Conservation (phyloP, 2,113 vertebrate species). For the Callithrix jacchus region DNA sequence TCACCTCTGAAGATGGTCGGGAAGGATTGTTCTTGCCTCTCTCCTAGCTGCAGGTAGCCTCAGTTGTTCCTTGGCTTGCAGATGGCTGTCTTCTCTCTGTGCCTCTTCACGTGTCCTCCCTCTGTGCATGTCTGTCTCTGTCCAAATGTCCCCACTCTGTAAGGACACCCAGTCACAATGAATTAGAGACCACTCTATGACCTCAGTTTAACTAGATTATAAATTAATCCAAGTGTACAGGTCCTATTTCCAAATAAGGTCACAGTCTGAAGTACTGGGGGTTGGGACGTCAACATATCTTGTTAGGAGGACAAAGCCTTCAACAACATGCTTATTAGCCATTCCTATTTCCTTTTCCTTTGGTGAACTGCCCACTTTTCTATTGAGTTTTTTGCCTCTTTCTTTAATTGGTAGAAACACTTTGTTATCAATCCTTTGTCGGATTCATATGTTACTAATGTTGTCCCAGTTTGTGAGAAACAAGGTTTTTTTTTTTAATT, state of each 20-base stretch:
- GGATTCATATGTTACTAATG: background rate
- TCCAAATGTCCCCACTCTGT: background rate
- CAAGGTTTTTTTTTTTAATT: background rate
- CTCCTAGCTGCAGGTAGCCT: background rate
- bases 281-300: background rate
- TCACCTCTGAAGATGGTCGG: background rate
- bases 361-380: background rate
- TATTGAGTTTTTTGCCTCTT: background rate
- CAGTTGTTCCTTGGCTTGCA: background rate
- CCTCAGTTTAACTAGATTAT: background rate
- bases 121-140: background rate
- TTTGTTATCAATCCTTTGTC: background rate
- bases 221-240: background rate
- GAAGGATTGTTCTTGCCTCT: background rate
- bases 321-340: background rate
- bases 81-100: background rate
- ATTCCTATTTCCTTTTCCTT: background rate
- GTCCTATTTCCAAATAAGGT: background rate
- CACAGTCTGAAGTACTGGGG: background rate
- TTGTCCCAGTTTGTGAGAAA: background rate
- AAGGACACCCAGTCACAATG: background rate
- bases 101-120: background rate
- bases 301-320: background rate
- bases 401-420: background rate
- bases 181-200: background rate